Conservation (phyloP, 1,140 invertebrate species). For the Diabrotica virgifera region DNA sequence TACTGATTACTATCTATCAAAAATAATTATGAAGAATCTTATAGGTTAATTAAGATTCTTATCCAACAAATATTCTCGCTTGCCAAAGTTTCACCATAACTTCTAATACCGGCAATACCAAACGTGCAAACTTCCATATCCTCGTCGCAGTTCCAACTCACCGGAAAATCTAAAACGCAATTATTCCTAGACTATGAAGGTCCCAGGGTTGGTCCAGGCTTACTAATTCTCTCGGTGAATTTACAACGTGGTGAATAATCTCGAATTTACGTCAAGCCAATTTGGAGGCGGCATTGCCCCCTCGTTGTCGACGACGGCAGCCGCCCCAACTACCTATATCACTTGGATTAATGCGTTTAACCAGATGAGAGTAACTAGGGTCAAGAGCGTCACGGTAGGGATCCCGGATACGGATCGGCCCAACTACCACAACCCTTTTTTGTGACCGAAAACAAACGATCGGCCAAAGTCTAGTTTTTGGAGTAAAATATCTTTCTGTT, state of each 20-base stretch:
- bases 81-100: too few relatives aligned
- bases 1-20: too few relatives aligned
- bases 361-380: slow-evolving; percentile 1
- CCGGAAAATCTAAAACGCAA: not conserved
- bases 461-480: too few relatives aligned
- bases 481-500: too few relatives aligned
- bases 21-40: too few relatives aligned
- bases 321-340: not conserved
- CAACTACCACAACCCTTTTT: too few relatives aligned
- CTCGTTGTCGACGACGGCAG: not conserved
- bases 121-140: too few relatives aligned
- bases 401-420: not conserved
- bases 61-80: too few relatives aligned
- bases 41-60: too few relatives aligned
- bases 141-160: too few relatives aligned
- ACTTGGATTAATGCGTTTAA: not conserved
- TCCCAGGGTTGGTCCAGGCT: not conserved
- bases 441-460: too few relatives aligned
- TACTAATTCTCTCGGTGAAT: not conserved
- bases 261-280: not conserved
- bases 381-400: not conserved
- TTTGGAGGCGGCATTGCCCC: not conserved
- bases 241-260: slow-evolving; percentile 2
- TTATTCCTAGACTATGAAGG: not conserved
- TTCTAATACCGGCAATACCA: too few relatives aligned